phyloP scores from a whole-genome alignment of 2,888 invertebrate species.

The Calephelis perditalis region DNA sequence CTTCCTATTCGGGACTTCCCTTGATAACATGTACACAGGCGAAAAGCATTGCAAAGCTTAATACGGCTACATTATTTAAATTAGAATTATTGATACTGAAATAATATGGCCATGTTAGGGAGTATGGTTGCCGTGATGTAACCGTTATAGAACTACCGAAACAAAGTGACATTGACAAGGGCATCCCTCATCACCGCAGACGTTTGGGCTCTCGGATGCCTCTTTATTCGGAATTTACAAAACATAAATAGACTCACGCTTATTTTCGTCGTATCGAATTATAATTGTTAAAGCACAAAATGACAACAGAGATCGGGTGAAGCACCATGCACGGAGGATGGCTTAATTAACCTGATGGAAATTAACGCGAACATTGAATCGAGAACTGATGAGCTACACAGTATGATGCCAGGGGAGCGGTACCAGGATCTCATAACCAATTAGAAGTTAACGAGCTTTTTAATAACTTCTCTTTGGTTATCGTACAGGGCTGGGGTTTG shows the following conservation, averaged over 20 bases:
- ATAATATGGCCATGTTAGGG: neutral
- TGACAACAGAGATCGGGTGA: conserved; percentile 53
- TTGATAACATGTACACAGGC: conserved; percentile 21
- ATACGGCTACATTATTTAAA: neutral
- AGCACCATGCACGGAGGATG: conserved; percentile 63
- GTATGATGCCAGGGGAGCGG: conserved; percentile 47
- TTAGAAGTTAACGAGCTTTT: conserved; percentile 19
- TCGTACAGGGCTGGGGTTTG: conserved; percentile 8
- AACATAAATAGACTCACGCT: no score
- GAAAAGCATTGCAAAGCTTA: conserved; percentile 17
- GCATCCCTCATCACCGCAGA: conserved; percentile 6
- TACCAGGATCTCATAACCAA: conserved; percentile 20
- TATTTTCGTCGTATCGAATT: neutral
- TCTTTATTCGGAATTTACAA: neutral
- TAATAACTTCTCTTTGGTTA: conserved; percentile 7
- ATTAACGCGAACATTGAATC: conserved; percentile 37
- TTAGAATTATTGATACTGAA: no score
- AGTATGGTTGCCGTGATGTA: conserved; percentile 1
- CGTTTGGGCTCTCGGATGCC: neutral
- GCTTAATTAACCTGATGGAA: conserved; percentile 30
- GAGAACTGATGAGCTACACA: conserved; percentile 65
- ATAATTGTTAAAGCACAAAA: conserved; percentile 40
- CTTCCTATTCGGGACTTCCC: conserved; percentile 49
- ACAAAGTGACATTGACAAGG: conserved; percentile 13
- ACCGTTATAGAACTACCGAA: conserved; percentile 11